These are phyloP conservation scores for Halcyon malimbica DNA, from an alignment of 2,113 vertebrate genomes.

Conservation along the genomic window DNA sequence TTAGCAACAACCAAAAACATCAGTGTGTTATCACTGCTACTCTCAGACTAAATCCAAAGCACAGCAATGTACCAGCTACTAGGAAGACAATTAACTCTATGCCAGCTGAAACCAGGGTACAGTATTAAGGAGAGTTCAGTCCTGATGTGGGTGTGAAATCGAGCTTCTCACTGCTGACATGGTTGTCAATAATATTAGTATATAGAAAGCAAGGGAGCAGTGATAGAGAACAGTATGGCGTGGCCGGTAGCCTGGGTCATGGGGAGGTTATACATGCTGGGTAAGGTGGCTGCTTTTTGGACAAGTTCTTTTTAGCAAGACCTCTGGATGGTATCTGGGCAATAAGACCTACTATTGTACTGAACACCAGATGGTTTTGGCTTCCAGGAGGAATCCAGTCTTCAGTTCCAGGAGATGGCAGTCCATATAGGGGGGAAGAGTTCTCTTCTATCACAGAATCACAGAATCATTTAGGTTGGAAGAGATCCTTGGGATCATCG, in stretches of 20 bases:
- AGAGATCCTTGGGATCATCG: no score
- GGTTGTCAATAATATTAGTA: not conserved
- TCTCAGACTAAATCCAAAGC: not conserved
- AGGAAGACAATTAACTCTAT: not conserved
- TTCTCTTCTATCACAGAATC: not conserved
- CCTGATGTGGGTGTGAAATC: not conserved
- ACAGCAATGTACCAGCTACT: not conserved
- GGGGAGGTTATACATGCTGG: not conserved
- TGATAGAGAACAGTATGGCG: accelerated
- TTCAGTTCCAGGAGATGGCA: not conserved
- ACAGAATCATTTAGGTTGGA: no score
- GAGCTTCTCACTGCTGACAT: not conserved
- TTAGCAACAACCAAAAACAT: not conserved
- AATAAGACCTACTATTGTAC: not conserved
- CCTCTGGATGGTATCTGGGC: not conserved
- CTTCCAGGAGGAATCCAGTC: not conserved
- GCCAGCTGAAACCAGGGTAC: not conserved
- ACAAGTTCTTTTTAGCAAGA: not conserved
- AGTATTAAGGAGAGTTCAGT: not conserved
- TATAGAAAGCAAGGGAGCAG: not conserved
- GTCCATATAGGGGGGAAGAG: not conserved
- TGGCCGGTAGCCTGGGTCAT: not conserved
- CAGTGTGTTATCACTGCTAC: not conserved
- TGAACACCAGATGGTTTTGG: not conserved
- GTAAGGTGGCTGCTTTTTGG: accelerated